Conservation (phyloP, 2,888 invertebrate genomes). For the Hirtodrosophila duncani region DNA sequence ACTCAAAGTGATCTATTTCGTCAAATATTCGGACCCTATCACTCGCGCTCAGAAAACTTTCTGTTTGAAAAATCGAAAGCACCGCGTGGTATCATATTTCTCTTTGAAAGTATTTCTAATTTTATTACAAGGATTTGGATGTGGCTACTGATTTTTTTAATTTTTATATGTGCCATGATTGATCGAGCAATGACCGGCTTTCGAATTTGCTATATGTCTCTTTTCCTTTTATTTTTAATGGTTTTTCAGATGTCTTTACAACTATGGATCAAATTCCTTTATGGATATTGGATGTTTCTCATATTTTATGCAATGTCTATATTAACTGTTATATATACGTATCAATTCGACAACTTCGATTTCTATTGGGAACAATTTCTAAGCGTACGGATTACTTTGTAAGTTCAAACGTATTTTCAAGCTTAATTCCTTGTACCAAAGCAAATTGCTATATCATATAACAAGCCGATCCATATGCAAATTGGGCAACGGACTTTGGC, state of each 20-base stretch:
- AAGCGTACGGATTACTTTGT: conserved; percentile 85
- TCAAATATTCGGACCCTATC: conserved; percentile 71
- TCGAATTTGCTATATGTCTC: conserved; percentile 96
- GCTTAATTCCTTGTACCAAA: too few species aligned
- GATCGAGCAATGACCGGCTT: conserved; percentile 95
- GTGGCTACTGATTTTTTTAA: conserved; percentile 93
- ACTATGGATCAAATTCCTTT: conserved; percentile 94
- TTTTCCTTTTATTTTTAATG: conserved; percentile 93
- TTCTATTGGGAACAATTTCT: conserved; percentile 88
- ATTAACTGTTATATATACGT: conserved; percentile 94
- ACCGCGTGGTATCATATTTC: conserved; percentile 32
- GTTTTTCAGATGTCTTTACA: conserved; percentile 96
- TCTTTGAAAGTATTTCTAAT: conserved; percentile 83
- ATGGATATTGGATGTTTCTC: conserved; percentile 95
- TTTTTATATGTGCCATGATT: conserved; percentile 94
- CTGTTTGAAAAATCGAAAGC: conserved; percentile 37
- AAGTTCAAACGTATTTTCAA: too few species aligned
- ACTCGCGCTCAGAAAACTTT: conserved; percentile 46
- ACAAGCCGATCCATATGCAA: too few species aligned
- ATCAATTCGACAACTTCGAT: conserved; percentile 95
- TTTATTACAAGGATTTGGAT: conserved; percentile 96
- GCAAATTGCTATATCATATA: too few species aligned
- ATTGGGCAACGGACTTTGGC: too few species aligned
- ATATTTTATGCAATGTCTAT: conserved; percentile 98
- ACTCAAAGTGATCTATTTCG: conserved; percentile 78